These are phyloP conservation scores for Lacerta bilineata DNA, from an alignment of 2,797 vertebrate species.

Conservation along the genomic window DNA sequence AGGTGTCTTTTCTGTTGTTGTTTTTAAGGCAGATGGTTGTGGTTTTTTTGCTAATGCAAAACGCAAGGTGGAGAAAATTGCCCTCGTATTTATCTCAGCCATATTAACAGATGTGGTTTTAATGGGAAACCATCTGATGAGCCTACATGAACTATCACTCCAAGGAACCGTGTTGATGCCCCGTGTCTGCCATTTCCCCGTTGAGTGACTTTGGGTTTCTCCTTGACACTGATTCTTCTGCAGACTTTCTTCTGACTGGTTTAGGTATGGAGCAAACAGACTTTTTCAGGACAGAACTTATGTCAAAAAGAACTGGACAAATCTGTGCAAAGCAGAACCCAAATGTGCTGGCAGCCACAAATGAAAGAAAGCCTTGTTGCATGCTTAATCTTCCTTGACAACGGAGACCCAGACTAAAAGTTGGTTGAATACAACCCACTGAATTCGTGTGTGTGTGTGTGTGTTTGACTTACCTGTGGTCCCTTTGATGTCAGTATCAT, in stretches of 20 bases:
- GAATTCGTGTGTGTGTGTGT: no score
- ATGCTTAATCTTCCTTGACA: neutral
- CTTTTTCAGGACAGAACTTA: neutral
- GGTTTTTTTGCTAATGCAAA: neutral
- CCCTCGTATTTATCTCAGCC: conserved; percentile 57
- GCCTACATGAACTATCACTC: fast-evolving
- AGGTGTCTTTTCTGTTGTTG: no score
- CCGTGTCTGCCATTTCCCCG: neutral
- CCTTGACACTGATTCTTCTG: neutral
- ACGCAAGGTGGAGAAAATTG: conserved; percentile 58
- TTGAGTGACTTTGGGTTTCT: neutral
- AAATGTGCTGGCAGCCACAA: no score
- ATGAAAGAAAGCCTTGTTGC: neutral
- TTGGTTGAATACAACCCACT: no score
- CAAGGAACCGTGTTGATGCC: neutral
- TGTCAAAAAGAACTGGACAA: neutral
- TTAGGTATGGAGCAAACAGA: neutral
- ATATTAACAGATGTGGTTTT: conserved; percentile 56
- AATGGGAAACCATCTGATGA: conserved; percentile 48
- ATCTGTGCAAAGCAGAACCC: neutral
- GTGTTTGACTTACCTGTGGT: no score
- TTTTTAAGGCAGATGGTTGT: conserved; percentile 71
- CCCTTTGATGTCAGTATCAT: no score
- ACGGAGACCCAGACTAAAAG: no score
- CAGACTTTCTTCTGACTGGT: neutral